Conservation (phyloP, 1,140 invertebrate species). For the Pachypeltis micranthus region DNA sequence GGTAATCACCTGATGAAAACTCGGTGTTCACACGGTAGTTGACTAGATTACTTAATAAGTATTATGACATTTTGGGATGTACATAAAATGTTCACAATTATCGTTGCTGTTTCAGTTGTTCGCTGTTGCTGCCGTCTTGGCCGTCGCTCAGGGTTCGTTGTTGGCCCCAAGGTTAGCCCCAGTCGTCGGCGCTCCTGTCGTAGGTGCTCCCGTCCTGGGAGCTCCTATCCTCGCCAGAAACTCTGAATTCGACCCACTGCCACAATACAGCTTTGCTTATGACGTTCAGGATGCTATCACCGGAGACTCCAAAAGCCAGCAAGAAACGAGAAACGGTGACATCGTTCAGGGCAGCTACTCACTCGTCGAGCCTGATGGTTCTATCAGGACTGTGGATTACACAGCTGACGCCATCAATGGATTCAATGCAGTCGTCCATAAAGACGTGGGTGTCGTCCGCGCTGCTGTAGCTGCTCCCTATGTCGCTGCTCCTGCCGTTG, state of each 20-base stretch:
- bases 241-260: background rate
- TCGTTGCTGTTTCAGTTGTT: background rate
- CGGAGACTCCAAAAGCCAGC: slow-evolving; percentile 43
- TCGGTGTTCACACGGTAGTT: too few species aligned
- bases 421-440: slow-evolving; percentile 25
- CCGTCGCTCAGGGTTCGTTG: slow-evolving; percentile 7
- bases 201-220: background rate
- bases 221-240: background rate
- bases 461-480: slow-evolving; percentile 25
- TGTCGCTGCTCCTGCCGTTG: slow-evolving; percentile 33
- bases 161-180: slow-evolving; percentile 3
- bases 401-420: slow-evolving; percentile 23
- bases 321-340: slow-evolving; percentile 42
- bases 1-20: too few species aligned
- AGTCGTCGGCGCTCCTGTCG: slow-evolving; percentile 9
- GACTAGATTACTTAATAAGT: too few species aligned
- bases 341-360: slow-evolving; percentile 38
- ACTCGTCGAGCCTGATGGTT: slow-evolving; percentile 22
- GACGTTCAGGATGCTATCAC: slow-evolving; percentile 43
- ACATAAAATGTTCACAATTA: too few species aligned
- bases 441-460: slow-evolving; percentile 31
- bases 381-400: slow-evolving; percentile 21
- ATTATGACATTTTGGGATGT: too few species aligned
- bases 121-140: background rate
- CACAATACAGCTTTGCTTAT: background rate